Evolutionary conservation across 2,888 invertebrate species (phyloP).

Genomic region (Drosophila putrida): DNA sequence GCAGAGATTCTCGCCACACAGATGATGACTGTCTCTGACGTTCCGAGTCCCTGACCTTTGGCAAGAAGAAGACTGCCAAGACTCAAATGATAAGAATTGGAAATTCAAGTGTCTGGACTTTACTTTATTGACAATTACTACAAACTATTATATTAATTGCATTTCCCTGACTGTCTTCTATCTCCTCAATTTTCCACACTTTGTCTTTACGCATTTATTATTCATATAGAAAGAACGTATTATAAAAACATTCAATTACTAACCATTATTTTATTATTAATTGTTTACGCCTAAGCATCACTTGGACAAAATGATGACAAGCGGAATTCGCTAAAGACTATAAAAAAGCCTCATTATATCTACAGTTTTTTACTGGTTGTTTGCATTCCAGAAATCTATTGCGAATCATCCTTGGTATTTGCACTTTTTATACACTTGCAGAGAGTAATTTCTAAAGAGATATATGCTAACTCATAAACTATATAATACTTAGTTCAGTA

Average conservation of each 20-base stretch:
- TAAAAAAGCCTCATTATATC: conserved; percentile 40
- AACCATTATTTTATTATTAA: conserved; percentile 62
- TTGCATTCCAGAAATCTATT: conserved; percentile 10
- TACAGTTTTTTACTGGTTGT: conserved; percentile 26
- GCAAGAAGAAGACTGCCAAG: background rate
- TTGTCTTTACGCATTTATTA: conserved; percentile 24
- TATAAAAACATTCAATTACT: conserved; percentile 44
- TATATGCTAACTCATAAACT: background rate
- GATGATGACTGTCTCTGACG: conserved; percentile 3
- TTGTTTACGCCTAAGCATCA: conserved; percentile 24
- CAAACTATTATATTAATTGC: conserved; percentile 12
- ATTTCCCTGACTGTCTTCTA: background rate
- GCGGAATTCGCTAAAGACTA: conserved; percentile 41
- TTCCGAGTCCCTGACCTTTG: conserved; percentile 41
- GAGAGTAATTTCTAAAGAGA: background rate
- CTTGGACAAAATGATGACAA: conserved; percentile 39
- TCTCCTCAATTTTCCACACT: background rate
- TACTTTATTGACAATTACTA: background rate
- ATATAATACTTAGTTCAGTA: no score
- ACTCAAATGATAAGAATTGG: conserved; percentile 21
- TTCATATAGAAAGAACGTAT: background rate
- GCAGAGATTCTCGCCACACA: background rate
- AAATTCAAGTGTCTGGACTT: conserved; percentile 1
- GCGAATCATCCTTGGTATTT: conserved; percentile 38
- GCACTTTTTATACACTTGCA: conserved; percentile 1